Base-by-base conservation (phyloP, 2,888 invertebrate species). In the Cerastis rubricosa region DNA sequence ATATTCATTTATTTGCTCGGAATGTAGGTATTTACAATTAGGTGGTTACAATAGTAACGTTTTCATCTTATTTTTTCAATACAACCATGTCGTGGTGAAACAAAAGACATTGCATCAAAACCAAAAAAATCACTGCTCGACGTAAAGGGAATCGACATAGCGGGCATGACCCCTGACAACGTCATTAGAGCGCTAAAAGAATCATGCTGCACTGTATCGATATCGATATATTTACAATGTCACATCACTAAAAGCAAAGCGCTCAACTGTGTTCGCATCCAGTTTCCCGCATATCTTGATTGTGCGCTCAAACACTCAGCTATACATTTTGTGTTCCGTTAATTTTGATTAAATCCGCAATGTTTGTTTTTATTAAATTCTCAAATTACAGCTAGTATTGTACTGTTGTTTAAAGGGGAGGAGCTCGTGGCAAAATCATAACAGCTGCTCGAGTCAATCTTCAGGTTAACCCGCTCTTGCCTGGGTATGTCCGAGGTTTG, bases 231-330 rank as follows among this genome's bases (percentile, higher is more conserved):
- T 11, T 29, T 68, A 19, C 14, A 29, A 35, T 5, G n/a, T 29
- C 43, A 89, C 91, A 85, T 67, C 92, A 87, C 90, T 92, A 91
- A 85, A 90, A 83, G 89, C 83, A 85, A 85, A 91, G 88, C 91
- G 90, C 89, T 92, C 88, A 88, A 91, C 93, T 91, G 89, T 91
- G 89, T 90, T 90, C 90, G 87, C 89, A 89, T 91, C 81, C 89
- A 91, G 91, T 89, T 90, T 88, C 90, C 90, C 90, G 92, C 92
- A 93, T 93, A 94, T 94, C 94, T 94, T 94, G 94, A 94, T 94
- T 93, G 92, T 92, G 85, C 91, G 91, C 92, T 91, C 93, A 92
- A 93, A 94, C 92, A 93, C 91, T 91, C 87, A 78, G 77, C 78
- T 83, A 85, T 88, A 90, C 87, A 89, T 91, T 84, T 91, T 91